phyloP scores from a whole-genome alignment of 2,888 invertebrate species.

The Scaptomyza parva region DNA sequence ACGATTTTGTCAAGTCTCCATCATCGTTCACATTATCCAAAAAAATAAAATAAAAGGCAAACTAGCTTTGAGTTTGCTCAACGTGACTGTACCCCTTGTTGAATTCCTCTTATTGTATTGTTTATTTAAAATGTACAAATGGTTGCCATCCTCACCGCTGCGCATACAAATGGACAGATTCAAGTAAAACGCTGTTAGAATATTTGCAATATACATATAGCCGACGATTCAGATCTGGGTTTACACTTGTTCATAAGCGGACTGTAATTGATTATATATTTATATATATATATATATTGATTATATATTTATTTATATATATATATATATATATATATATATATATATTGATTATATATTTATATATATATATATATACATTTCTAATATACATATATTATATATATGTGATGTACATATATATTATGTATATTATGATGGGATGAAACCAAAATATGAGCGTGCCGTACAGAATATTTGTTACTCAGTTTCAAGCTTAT shows the following conservation, averaged over 20 bases:
- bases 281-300: too few relatives aligned
- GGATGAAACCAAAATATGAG: background rate
- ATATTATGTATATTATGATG: too few relatives aligned
- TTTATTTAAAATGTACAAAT: slow-evolving; percentile 53
- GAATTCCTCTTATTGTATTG: slow-evolving; percentile 42
- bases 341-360: too few relatives aligned
- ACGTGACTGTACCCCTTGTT: slow-evolving; percentile 36
- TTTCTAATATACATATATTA: too few relatives aligned
- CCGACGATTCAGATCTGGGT: slow-evolving; percentile 9
- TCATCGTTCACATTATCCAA: slow-evolving; percentile 48
- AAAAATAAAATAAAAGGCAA: slow-evolving; percentile 29
- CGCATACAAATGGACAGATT: slow-evolving; percentile 62
- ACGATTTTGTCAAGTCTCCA: slow-evolving; percentile 45
- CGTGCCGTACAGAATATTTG: background rate
- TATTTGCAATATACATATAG: slow-evolving; percentile 23
- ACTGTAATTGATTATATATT: slow-evolving; percentile 11
- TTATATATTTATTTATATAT: too few relatives aligned
- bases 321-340: too few relatives aligned
- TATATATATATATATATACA: too few relatives aligned
- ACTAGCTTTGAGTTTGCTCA: slow-evolving; percentile 8
- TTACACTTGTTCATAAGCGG: slow-evolving; percentile 9
- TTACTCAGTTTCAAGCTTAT: background rate
- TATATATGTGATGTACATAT: too few relatives aligned
- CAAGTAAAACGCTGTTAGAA: slow-evolving; percentile 38
- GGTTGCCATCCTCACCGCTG: slow-evolving; percentile 42